Conservation (phyloP, 2,797 vertebrate genomes). For the Fringilla coelebs region DNA sequence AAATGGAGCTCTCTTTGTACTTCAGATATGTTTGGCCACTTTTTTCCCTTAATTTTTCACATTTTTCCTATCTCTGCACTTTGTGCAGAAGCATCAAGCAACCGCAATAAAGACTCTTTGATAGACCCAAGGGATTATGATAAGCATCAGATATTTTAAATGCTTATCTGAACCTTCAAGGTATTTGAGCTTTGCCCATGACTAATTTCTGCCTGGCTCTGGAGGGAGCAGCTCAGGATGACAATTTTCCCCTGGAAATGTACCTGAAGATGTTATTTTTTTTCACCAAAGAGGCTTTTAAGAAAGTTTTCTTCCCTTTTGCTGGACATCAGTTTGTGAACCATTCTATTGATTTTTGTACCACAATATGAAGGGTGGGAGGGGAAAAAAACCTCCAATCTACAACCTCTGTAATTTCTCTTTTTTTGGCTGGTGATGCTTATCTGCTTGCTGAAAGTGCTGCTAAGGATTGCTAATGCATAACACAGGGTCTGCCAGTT, state of each 20-base stretch:
- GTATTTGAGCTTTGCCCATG: neutral
- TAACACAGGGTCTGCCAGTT: neutral
- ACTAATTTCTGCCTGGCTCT: neutral
- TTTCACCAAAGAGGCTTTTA: neutral
- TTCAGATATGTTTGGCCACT: neutral
- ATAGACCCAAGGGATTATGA: neutral
- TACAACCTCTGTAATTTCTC: neutral
- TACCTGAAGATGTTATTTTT: neutral
- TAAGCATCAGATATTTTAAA: neutral
- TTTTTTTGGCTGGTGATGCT: neutral
- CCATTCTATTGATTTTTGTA: neutral
- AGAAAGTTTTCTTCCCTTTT: neutral
- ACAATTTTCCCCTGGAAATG: neutral
- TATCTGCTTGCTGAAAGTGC: neutral
- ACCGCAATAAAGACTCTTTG: neutral
- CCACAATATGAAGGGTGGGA: neutral
- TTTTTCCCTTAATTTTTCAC: neutral
- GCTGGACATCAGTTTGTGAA: neutral
- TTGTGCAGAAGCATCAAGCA: conserved; percentile 5
- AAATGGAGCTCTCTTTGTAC: neutral
- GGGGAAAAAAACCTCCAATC: fast-evolving
- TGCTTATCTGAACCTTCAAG: neutral
- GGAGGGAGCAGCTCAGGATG: neutral
- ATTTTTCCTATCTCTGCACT: neutral
- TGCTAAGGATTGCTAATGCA: neutral